These are phyloP conservation scores for Procavia capensis DNA, from an alignment of 2,113 vertebrate species.

Conservation along the genomic window DNA sequence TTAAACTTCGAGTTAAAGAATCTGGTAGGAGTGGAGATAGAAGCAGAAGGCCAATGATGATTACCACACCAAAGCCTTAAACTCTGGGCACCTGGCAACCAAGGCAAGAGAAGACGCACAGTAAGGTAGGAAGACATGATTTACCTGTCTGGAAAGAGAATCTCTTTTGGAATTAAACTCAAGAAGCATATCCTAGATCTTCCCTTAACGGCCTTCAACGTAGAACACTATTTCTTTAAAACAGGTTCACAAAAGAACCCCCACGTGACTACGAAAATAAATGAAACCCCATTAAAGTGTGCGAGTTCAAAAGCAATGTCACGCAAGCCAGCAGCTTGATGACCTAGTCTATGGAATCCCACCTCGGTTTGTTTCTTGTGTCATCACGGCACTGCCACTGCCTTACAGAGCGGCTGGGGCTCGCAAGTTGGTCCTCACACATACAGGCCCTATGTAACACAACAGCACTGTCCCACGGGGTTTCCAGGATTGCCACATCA, in stretches of 20 bases:
- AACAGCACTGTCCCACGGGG: too few relatives aligned
- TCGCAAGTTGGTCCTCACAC: too few relatives aligned
- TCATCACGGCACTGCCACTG: background rate
- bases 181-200: background rate
- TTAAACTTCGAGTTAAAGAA: background rate
- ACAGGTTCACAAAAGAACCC: background rate
- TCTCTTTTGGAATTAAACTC: background rate
- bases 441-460: too few relatives aligned
- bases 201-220: background rate
- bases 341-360: background rate
- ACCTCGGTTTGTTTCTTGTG: background rate
- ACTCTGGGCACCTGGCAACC: background rate
- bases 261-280: background rate
- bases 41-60: background rate
- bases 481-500: too few relatives aligned
- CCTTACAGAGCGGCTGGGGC: background rate
- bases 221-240: background rate
- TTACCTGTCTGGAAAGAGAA: background rate
- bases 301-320: background rate
- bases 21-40: background rate
- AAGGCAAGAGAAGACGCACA: background rate
- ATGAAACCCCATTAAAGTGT: background rate
- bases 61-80: background rate
- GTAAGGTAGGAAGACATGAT: accelerated
- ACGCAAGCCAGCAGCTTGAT: background rate